A percentile compares a stretch with the other conserved stretches of the same genome.
Conservation (phyloP, 2,888 invertebrate genomes). For the Andrena marginata region DNA sequence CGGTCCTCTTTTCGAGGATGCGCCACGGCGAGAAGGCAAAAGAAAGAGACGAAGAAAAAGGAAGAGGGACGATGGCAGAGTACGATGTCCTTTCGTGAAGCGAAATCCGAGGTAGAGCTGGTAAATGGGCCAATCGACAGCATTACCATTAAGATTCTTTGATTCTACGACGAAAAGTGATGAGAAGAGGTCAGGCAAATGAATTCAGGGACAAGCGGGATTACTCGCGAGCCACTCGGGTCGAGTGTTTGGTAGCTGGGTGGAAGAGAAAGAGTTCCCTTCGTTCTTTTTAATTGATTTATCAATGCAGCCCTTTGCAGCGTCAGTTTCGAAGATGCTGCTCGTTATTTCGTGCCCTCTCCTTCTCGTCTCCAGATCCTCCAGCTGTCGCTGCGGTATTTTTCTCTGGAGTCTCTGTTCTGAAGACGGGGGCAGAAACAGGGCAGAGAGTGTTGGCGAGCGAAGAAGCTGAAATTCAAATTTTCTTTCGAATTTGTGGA, state of each 20-base stretch:
- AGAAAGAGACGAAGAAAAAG: neutral
- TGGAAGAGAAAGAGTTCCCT: neutral
- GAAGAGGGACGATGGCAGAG: neutral
- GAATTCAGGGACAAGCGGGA: conserved; percentile 17
- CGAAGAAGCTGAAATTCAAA: too few relatives aligned
- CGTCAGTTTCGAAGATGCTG: neutral
- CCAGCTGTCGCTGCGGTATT: neutral
- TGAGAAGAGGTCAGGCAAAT: conserved; percentile 35
- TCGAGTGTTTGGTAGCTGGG: conserved; percentile 8
- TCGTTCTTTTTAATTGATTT: conserved; percentile 18
- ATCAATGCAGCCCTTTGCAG: neutral
- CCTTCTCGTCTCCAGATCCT: neutral
- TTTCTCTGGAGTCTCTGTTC: neutral
- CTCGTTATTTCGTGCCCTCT: neutral
- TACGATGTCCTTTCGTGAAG: conserved; percentile 31
- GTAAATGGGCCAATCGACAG: conserved; percentile 59
- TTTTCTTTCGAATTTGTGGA: too few relatives aligned
- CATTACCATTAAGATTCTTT: conserved; percentile 64
- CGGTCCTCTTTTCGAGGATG: conserved; percentile 57
- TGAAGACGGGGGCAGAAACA: neutral
- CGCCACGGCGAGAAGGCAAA: conserved; percentile 29
- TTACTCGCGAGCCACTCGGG: neutral
- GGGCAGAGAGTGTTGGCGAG: neutral
- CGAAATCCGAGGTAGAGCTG: conserved; percentile 36
- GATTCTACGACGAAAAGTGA: conserved; percentile 48